A percentile compares a stretch with the other conserved stretches of the same genome.
Evolutionary conservation across 2,888 invertebrate genomes (phyloP).

Genomic region (Rambutsinella grinnellia): DNA sequence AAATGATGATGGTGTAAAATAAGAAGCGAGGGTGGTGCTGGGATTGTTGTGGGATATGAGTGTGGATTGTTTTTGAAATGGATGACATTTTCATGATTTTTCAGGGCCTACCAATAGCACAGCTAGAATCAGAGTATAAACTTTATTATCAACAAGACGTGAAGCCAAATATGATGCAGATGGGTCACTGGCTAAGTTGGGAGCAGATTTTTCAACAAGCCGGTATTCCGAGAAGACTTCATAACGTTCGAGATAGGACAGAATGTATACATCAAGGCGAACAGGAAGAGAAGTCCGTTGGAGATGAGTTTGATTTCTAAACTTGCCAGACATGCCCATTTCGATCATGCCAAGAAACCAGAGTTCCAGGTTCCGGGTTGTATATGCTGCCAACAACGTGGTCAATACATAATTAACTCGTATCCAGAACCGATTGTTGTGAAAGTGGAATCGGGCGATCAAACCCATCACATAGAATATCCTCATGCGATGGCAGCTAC

Average conservation of each 20-base stretch:
- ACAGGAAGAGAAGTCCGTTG: constrained; percentile 41
- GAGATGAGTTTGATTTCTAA: constrained; percentile 60
- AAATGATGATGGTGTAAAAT: background rate
- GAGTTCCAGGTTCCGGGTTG: constrained; percentile 52
- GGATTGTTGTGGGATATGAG: background rate
- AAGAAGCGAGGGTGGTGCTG: background rate
- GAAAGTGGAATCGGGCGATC: constrained; percentile 54
- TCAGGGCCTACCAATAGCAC: constrained; percentile 50
- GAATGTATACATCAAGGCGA: constrained; percentile 52
- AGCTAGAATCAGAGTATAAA: constrained; percentile 52
- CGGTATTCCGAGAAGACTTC: constrained; percentile 54
- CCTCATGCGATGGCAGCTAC: constrained; percentile 53
- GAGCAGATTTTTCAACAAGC: constrained; percentile 51
- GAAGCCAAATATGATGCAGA: constrained; percentile 53
- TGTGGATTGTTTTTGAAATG: background rate
- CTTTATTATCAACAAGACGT: constrained; percentile 55
- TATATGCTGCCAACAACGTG: constrained; percentile 52
- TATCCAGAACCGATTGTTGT: constrained; percentile 55
- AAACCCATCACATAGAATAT: constrained; percentile 52
- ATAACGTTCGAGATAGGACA: constrained; percentile 49
- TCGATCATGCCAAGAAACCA: constrained; percentile 48
- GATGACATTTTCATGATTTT: constrained; percentile 12
- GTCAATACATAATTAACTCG: constrained; percentile 53
- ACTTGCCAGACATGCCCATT: constrained; percentile 56
- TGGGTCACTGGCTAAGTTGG: constrained; percentile 49